Conservation (phyloP, 1,140 invertebrate genomes). For the Sitophilus oryzae region DNA sequence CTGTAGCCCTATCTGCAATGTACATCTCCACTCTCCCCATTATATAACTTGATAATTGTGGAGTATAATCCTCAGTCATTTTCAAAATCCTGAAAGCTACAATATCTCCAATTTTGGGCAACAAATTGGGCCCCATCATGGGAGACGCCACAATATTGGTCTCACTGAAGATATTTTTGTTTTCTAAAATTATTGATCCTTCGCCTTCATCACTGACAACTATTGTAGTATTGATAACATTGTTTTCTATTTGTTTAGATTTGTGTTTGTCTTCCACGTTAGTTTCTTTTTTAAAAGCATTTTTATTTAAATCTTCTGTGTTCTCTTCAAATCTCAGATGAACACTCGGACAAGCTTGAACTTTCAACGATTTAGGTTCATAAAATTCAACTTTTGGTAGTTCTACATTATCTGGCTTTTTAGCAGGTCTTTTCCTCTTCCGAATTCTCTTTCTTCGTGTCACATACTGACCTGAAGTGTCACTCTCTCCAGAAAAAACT, state of each 20-base stretch:
- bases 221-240: not conserved
- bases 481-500: not conserved
- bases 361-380: not conserved
- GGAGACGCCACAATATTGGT: not conserved
- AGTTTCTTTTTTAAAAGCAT: too few species aligned
- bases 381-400: not conserved
- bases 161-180: not conserved
- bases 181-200: conserved; percentile 2
- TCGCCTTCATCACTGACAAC: conserved; percentile 6
- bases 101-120: conserved; percentile 2
- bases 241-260: not conserved
- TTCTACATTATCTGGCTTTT: not conserved
- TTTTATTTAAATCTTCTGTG: not conserved
- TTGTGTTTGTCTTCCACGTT: not conserved
- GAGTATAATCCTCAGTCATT: conserved; percentile 5
- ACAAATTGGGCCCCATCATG: not conserved
- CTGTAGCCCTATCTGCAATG: not conserved
- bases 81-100: conserved; percentile 7
- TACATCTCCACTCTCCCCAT: conserved; percentile 1
- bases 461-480: conserved; percentile 1
- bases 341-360: conserved; percentile 1
- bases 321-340: conserved; percentile 6
- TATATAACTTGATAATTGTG: not conserved
- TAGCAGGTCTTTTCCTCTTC: not conserved
- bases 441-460: not conserved